Conservation (phyloP, 2,888 invertebrate genomes). For the Tanytarsus gracilentus region DNA sequence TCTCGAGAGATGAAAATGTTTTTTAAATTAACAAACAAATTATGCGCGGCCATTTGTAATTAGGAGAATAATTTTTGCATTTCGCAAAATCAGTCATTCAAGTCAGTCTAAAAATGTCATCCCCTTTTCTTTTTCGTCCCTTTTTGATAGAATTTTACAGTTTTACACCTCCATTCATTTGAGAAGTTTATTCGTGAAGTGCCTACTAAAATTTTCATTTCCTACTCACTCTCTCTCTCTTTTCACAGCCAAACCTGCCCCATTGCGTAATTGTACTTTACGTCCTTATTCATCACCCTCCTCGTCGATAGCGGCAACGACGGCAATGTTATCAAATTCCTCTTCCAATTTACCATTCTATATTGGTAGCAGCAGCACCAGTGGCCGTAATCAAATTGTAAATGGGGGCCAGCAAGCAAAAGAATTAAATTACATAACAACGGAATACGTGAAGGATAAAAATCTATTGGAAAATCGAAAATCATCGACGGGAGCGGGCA, state of each 20-base stretch:
- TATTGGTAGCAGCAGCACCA: no score
- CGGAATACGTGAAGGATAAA: conserved; percentile 31
- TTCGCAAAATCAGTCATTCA: no score
- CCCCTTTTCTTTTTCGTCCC: no score
- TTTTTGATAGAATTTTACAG: background rate
- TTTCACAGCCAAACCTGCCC: conserved; percentile 63
- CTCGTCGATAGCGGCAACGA: conserved; percentile 45
- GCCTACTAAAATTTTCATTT: background rate
- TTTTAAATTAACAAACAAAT: no score
- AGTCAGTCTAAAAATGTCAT: no score
- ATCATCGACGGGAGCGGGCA: conserved; percentile 9
- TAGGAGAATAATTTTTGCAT: no score
- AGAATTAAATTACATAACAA: conserved; percentile 31
- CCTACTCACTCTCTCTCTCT: conserved; percentile 31
- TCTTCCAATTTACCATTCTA: conserved; percentile 43
- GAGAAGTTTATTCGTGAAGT: no score
- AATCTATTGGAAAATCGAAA: conserved; percentile 30
- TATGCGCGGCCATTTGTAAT: no score
- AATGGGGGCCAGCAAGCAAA: conserved; percentile 30
- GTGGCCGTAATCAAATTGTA: conserved; percentile 24
- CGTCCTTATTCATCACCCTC: conserved; percentile 50
- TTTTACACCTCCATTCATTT: no score
- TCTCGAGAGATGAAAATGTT: no score
- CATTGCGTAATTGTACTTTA: conserved; percentile 78
- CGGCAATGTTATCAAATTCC: conserved; percentile 41